These are phyloP conservation scores for Lampris incognitus DNA, from an alignment of 2,113 vertebrate species.

Conservation along the genomic window DNA sequence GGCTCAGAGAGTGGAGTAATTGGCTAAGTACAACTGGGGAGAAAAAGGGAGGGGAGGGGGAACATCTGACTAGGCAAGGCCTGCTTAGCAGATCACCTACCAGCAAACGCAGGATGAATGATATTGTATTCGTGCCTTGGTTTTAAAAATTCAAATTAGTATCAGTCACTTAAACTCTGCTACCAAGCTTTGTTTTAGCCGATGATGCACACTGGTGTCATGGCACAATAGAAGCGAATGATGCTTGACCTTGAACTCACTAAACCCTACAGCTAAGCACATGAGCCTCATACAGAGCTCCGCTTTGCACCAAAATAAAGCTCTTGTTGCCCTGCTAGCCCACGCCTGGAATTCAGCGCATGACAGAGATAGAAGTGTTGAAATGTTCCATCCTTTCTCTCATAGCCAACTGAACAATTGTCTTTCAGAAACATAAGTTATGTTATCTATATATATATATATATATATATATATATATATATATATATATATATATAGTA, in stretches of 20 bases:
- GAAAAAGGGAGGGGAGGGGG: too few relatives aligned
- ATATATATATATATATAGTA: not conserved
- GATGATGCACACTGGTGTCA: constrained; percentile 23
- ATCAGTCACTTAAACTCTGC: constrained; percentile 35
- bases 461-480: not conserved
- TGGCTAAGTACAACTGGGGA: too few relatives aligned
- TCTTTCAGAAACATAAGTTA: constrained; percentile 4
- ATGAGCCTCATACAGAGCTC: too few relatives aligned
- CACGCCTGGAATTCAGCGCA: constrained; percentile 28
- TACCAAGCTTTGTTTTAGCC: constrained; percentile 46
- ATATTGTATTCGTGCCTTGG: not conserved
- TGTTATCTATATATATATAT: not conserved
- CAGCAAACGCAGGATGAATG: too few relatives aligned
- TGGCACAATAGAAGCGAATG: constrained; percentile 45
- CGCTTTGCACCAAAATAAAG: not conserved
- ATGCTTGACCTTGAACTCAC: constrained; percentile 43
- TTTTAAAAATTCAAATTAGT: too few relatives aligned
- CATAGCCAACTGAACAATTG: too few relatives aligned
- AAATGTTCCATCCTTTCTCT: too few relatives aligned
- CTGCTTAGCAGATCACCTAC: too few relatives aligned
- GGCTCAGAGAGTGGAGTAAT: too few relatives aligned
- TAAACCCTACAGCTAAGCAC: constrained; percentile 23
- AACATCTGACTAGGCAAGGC: too few relatives aligned
- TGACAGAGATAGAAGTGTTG: constrained; percentile 1
- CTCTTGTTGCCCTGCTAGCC: constrained; percentile 30